phyloP scores from a whole-genome alignment of 2,797 vertebrate species.

The Muscicapa striata region DNA sequence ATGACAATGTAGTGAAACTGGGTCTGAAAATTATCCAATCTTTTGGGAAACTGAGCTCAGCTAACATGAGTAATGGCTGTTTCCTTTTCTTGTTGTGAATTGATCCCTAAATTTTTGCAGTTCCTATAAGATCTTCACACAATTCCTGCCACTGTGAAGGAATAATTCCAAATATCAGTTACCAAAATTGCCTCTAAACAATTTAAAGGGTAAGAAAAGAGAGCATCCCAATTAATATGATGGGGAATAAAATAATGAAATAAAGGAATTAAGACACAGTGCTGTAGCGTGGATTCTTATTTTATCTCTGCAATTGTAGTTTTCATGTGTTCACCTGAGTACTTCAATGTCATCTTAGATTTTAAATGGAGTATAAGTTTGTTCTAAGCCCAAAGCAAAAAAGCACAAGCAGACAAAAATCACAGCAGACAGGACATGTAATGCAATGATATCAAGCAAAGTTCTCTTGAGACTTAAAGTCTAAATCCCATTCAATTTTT shows the following conservation, averaged over 20 bases:
- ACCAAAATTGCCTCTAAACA: neutral
- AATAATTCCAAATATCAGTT: neutral
- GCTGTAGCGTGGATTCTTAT: neutral
- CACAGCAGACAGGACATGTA: neutral
- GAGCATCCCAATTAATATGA: neutral
- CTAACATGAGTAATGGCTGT: neutral
- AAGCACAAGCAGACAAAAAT: neutral
- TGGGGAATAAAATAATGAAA: neutral
- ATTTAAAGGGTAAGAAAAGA: neutral
- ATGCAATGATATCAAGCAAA: neutral
- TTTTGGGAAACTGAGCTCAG: neutral
- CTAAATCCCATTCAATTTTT: neutral
- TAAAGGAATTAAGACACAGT: neutral
- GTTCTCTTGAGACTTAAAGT: neutral
- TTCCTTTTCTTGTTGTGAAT: neutral
- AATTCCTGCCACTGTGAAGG: neutral
- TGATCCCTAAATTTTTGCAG: neutral
- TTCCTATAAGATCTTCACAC: neutral
- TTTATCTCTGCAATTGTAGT: neutral
- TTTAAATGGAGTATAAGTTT: neutral
- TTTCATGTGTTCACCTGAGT: neutral
- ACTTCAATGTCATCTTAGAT: neutral
- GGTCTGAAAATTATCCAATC: neutral
- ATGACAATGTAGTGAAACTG: neutral
- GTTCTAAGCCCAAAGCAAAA: neutral